Conservation (phyloP, 2,797 vertebrate species). For the Sebastes cheni region DNA sequence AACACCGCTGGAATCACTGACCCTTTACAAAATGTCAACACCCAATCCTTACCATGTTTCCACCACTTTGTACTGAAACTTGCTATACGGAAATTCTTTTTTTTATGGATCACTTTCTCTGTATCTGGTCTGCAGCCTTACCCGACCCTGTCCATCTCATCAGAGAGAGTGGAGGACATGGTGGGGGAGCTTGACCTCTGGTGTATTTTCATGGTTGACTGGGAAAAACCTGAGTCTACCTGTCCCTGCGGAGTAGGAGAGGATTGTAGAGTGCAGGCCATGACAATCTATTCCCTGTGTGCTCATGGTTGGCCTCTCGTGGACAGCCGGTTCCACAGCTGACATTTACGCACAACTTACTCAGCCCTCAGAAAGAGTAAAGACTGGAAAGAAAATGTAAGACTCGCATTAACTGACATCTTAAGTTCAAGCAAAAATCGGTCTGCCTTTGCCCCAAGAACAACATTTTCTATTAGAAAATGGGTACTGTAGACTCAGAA, state of each 20-base stretch:
- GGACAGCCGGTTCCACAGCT: conserved; percentile 53
- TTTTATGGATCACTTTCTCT: conserved; percentile 44
- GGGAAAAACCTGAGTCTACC: conserved; percentile 65
- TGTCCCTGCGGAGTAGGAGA: conserved; percentile 67
- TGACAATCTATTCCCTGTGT: conserved; percentile 71
- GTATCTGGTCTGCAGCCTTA: conserved; percentile 29
- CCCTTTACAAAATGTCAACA: conserved; percentile 2
- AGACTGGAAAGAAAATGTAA: not conserved
- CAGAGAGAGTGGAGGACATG: conserved; percentile 47
- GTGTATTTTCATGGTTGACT: conserved; percentile 75
- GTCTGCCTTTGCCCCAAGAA: accelerated
- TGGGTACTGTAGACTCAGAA: not conserved
- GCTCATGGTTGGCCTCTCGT: conserved; percentile 63
- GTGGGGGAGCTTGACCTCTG: conserved; percentile 67
- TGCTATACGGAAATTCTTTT: conserved; percentile 20
- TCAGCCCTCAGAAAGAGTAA: conserved; percentile 21
- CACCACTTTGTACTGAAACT: not conserved
- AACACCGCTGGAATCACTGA: not conserved
- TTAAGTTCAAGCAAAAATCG: not conserved
- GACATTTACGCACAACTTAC: conserved; percentile 71
- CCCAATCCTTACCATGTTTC: not conserved
- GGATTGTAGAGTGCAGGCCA: conserved; percentile 64
- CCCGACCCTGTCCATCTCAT: conserved; percentile 54
- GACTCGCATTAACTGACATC: conserved; percentile 10
- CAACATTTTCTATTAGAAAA: not conserved